Percentiles rank a stretch among this genome's conserved stretches.
Conservation (phyloP, 2,797 vertebrate genomes). For the Gymnoscopelus braueri region DNA sequence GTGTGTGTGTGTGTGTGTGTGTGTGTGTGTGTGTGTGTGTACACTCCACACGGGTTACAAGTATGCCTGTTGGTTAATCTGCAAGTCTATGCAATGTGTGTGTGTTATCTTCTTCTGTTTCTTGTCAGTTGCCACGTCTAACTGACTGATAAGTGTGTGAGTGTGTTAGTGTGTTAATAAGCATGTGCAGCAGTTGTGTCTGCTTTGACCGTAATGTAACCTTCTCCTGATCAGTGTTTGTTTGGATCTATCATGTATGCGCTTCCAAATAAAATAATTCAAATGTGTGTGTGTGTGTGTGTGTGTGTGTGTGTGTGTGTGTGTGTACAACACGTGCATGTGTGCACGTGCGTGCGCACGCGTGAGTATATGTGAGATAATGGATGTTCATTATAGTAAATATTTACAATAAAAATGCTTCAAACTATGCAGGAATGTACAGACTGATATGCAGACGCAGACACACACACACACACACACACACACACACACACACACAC, state of each 20-base stretch:
- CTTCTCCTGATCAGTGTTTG: too few species aligned
- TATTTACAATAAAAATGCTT: constrained; percentile 40
- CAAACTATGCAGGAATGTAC: neutral
- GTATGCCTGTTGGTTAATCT: too few species aligned
- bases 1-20: constrained; percentile 17
- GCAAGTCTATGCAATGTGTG: neutral
- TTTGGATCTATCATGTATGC: too few species aligned
- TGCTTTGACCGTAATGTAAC: too few species aligned
- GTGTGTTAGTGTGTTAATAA: neutral
- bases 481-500: too few species aligned
- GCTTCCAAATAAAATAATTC: too few species aligned
- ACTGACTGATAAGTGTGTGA: neutral
- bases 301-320: constrained; percentile 5
- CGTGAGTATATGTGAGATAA: constrained; percentile 33
- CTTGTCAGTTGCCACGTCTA: too few species aligned
- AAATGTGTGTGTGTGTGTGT: constrained; percentile 8
- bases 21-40: neutral
- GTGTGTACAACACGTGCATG: neutral
- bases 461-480: too few species aligned
- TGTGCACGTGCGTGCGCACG: neutral
- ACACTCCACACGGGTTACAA: too few species aligned
- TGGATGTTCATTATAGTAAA: constrained; percentile 26
- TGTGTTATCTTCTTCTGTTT: neutral
- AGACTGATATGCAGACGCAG: too few species aligned
- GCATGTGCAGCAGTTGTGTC: too few species aligned